Percentiles rank a stretch among this genome's conserved stretches.
Evolutionary conservation across 2,797 vertebrate genomes (phyloP).

Genomic region (Scarus forsteni): DNA sequence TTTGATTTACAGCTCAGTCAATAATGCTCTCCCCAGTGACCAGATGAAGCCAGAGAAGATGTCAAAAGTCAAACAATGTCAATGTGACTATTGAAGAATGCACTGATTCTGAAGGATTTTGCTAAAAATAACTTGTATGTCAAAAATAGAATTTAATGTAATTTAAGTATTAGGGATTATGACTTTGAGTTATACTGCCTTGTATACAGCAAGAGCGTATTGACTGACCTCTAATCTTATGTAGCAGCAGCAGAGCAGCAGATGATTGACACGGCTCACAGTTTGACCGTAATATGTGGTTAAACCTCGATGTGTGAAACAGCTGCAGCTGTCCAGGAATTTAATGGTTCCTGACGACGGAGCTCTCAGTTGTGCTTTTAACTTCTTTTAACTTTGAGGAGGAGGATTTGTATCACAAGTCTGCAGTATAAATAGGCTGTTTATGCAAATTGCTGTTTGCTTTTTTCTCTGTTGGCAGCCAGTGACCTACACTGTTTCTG

Average conservation of each 20-base stretch:
- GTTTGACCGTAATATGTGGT: slow-evolving; percentile 54
- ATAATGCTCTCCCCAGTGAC: too few species aligned
- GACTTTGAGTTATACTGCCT: neutral
- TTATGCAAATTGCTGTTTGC: slow-evolving; percentile 72
- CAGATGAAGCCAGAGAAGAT: neutral
- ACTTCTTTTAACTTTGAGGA: slow-evolving; percentile 54
- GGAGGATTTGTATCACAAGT: slow-evolving; percentile 60
- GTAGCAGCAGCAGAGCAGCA: slow-evolving; percentile 16
- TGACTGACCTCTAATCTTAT: slow-evolving; percentile 46
- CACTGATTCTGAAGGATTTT: neutral
- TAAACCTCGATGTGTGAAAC: slow-evolving; percentile 51
- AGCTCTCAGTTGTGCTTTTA: slow-evolving; percentile 60
- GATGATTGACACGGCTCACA: slow-evolving; percentile 58
- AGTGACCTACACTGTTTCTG: slow-evolving; percentile 67
- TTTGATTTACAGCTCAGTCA: too few species aligned
- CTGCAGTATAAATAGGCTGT: slow-evolving; percentile 70
- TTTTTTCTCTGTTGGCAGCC: slow-evolving; percentile 64
- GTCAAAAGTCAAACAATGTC: neutral
- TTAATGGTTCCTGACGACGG: slow-evolving; percentile 65
- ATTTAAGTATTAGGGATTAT: slow-evolving; percentile 39
- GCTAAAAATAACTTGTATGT: slow-evolving; percentile 3
- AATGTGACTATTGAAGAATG: neutral
- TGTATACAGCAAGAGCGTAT: slow-evolving; percentile 2
- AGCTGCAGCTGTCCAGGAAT: slow-evolving; percentile 55
- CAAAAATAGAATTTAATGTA: slow-evolving; percentile 25